These are phyloP conservation scores for Pterophyllum scalare DNA, from an alignment of 2,113 vertebrate genomes.

Conservation along the genomic window DNA sequence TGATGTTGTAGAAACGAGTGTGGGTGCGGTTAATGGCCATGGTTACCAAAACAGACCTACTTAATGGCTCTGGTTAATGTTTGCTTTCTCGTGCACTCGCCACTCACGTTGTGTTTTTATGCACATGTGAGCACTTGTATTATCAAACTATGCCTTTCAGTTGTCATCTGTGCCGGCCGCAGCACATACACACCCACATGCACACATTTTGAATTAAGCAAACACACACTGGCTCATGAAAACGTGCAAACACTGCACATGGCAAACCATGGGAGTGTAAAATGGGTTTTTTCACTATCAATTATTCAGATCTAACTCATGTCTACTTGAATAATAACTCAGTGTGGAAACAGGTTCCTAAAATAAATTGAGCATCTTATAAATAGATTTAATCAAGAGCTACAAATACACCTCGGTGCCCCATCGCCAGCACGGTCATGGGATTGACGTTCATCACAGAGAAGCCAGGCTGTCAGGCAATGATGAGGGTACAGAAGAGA, in stretches of 20 bases:
- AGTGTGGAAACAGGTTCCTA: constrained; percentile 28
- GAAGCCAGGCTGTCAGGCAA: background rate
- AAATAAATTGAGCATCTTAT: constrained; percentile 27
- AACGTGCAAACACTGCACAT: constrained; percentile 18
- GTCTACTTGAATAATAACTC: constrained; percentile 39
- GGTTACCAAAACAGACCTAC: constrained; percentile 71
- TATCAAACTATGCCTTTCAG: constrained; percentile 35
- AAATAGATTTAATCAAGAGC: constrained; percentile 27
- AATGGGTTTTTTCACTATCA: constrained; percentile 13
- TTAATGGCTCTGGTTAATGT: constrained; percentile 1
- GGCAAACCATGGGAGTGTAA: background rate
- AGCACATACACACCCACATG: background rate
- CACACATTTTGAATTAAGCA: background rate
- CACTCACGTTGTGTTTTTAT: background rate
- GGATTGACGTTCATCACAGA: constrained; percentile 14
- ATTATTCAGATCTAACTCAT: constrained; percentile 56
- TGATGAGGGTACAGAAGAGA: constrained; percentile 12
- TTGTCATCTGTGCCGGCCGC: background rate
- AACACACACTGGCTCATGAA: background rate
- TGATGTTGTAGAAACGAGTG: background rate
- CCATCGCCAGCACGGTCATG: constrained; percentile 14
- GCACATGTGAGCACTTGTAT: constrained; percentile 2
- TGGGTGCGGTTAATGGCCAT: constrained; percentile 16
- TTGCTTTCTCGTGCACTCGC: background rate
- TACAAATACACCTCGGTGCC: constrained; percentile 7